Conservation (phyloP, 2,797 vertebrate species). For the Sternotherus odoratus region DNA sequence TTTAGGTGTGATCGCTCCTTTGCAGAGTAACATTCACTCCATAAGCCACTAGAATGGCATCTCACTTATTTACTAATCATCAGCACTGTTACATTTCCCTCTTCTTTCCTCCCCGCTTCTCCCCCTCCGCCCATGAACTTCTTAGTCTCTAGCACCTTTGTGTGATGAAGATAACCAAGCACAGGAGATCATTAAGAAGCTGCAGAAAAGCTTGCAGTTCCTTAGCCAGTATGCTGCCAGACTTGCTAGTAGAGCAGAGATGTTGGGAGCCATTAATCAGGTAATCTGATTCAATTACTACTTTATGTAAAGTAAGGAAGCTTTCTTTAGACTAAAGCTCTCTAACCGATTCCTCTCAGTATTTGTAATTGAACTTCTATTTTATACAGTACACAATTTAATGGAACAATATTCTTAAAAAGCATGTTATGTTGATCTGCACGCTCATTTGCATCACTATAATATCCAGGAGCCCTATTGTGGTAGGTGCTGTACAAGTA, state of each 20-base stretch:
- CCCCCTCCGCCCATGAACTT: not conserved
- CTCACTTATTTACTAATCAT: not conserved
- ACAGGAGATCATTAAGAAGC: slow-evolving; percentile 92
- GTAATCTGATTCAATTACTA: slow-evolving; percentile 71
- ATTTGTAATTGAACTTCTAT: not conserved
- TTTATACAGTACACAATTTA: not conserved
- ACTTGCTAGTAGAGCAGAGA: slow-evolving; percentile 94
- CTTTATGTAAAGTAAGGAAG: not conserved
- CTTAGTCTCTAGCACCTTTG: slow-evolving; percentile 88
- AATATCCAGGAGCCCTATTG: not conserved
- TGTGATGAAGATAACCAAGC: slow-evolving; percentile 94
- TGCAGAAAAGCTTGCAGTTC: slow-evolving; percentile 92
- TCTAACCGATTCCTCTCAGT: not conserved
- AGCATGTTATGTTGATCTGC: not conserved
- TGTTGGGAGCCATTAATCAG: slow-evolving; percentile 97
- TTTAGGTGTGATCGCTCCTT: not conserved
- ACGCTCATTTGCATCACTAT: not conserved
- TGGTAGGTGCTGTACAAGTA: not conserved
- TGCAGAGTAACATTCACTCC: not conserved
- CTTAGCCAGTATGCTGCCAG: slow-evolving; percentile 90
- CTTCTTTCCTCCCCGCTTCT: not conserved
- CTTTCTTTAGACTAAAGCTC: not conserved
- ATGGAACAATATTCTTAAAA: not conserved
- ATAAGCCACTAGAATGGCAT: not conserved
- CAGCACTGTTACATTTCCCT: not conserved